Conservation (phyloP, 2,797 vertebrate species). For the Eulemur mongoz region DNA sequence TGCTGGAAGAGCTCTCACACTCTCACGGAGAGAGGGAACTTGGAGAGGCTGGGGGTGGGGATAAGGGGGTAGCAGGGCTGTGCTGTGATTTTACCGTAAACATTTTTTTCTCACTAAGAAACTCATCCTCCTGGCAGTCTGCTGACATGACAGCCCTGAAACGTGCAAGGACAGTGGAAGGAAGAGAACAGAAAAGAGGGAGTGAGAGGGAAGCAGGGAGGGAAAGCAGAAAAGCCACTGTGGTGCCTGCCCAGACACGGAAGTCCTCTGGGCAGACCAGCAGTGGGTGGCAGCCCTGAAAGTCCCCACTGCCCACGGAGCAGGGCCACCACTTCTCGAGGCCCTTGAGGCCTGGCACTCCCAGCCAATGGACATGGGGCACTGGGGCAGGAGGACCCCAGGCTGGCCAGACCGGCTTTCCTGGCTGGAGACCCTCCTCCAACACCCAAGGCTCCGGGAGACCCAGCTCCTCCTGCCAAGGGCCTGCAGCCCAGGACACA, state of each 20-base stretch:
- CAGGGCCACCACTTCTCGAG: neutral
- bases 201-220: neutral
- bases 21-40: neutral
- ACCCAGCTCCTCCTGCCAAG: neutral
- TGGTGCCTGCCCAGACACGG: accelerated
- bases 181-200: neutral
- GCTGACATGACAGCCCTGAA: neutral
- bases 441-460: neutral
- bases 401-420: neutral
- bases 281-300: accelerated
- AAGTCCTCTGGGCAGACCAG: neutral
- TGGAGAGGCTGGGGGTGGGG: neutral
- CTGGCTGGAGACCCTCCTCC: neutral
- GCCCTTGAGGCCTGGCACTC: neutral
- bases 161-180: neutral
- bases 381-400: too few species aligned
- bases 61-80: neutral
- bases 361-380: neutral
- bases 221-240: neutral
- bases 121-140: neutral
- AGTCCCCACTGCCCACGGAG: neutral
- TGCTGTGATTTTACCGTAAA: neutral
- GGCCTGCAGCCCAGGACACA: neutral
- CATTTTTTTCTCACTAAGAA: neutral
- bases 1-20: neutral